Evolutionary conservation across 2,888 invertebrate genomes (phyloP), one percentile per base, ranked within the genome.

Genomic region (Tortrix viridana): DNA sequence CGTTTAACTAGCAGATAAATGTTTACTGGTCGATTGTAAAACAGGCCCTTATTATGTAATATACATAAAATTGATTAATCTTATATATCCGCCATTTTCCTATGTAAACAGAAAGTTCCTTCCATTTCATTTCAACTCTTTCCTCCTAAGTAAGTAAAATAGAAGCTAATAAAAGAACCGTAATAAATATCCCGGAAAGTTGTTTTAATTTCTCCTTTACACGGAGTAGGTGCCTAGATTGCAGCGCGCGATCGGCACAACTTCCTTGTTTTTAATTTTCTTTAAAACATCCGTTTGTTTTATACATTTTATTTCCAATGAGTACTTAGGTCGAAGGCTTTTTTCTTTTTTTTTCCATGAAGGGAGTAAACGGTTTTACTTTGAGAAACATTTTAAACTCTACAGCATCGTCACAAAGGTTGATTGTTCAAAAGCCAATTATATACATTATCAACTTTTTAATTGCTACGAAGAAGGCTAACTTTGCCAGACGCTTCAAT

Each of bases 231-330:
- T n/a, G n/a, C 56, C 59, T 57, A 88, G 89, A 90, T 90, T 88
- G 86, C 82, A 83, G 79, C 86, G 85, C 87, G 82, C 89, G 84
- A 90, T 90, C 86, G 87, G 85, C 79, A 82, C 84, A 89, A 89
- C 88, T 91, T 91, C 86, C 89, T 82, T 88, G 86, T 90, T 89
- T 91, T 92, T 89, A 90, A 91, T 91, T 92, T 92, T 90, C 89
- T 91, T 91, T 88, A 90, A 89, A 89, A 91, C 89, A 88, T 88
- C 80, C 82, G 84, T 82, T 91, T 85, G 79, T 85, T 89, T 86
- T 86, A 80, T 81, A 80, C 84, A 83, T 88, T 90, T 87, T 90
- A 84, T 88, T 89, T 88, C 79, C 81, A 82, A 74, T 83, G 84
- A 88, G 86, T 88, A 63, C 63, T 63, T 63, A 87, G 85, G 85